Conservation (phyloP, 2,797 vertebrate species). For the Eidolon dupreanum region DNA sequence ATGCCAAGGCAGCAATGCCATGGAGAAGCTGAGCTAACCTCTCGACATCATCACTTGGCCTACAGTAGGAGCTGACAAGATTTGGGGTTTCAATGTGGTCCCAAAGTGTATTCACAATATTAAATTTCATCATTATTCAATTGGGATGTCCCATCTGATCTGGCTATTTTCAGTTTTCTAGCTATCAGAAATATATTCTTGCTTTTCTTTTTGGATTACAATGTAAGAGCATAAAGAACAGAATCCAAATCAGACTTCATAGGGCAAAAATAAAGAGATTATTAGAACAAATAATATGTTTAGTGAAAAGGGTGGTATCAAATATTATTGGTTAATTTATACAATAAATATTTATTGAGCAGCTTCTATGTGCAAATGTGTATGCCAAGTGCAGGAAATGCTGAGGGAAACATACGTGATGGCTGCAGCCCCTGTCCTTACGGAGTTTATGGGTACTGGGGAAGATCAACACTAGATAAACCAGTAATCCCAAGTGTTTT, state of each 20-base stretch:
- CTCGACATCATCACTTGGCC: neutral
- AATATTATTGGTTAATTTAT: neutral
- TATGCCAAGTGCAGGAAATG: neutral
- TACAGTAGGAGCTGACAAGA: neutral
- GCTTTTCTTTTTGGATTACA: neutral
- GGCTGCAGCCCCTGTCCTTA: neutral
- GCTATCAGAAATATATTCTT: neutral
- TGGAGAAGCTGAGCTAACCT: neutral
- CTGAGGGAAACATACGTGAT: fast-evolving
- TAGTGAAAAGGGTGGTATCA: neutral
- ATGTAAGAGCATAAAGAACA: neutral
- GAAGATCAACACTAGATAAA: neutral
- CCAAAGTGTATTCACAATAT: neutral
- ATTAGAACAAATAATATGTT: neutral
- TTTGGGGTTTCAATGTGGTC: neutral
- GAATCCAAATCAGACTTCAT: neutral
- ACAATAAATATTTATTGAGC: neutral
- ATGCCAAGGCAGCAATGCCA: neutral
- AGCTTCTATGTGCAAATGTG: neutral
- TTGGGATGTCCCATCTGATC: neutral
- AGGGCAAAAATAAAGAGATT: neutral
- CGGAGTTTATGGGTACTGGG: neutral
- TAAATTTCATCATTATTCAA: neutral
- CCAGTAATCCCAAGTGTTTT: neutral
- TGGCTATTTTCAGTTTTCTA: neutral